Evolutionary conservation across 2,797 vertebrate species (phyloP).

Genomic region (Pelobates cultripes): DNA sequence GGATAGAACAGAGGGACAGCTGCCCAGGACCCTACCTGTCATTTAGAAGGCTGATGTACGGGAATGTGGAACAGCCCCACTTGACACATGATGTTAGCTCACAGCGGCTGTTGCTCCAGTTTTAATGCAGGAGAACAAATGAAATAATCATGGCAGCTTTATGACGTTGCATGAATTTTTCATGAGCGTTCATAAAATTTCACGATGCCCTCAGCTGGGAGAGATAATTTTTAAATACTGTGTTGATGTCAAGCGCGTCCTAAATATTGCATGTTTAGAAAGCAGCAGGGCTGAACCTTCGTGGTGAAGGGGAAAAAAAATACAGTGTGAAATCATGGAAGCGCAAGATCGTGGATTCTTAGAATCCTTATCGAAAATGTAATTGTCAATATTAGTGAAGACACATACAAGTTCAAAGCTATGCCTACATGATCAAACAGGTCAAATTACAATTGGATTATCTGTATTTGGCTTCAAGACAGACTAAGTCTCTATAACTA

Average conservation of each 20-base stretch:
- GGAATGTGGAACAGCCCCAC: constrained; percentile 42
- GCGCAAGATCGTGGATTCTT: background rate
- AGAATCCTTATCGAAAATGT: background rate
- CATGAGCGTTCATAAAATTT: constrained; percentile 56
- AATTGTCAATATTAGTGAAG: too few species aligned
- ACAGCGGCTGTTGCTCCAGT: constrained; percentile 55
- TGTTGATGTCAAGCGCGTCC: constrained; percentile 56
- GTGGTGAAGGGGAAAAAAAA: constrained; percentile 6
- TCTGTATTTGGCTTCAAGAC: too few species aligned
- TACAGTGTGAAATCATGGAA: constrained; percentile 1
- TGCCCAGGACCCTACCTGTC: constrained; percentile 32
- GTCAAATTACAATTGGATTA: too few species aligned
- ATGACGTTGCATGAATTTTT: constrained; percentile 56
- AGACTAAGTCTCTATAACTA: too few species aligned
- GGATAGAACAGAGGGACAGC: constrained; percentile 26
- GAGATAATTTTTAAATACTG: constrained; percentile 57
- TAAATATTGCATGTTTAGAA: constrained; percentile 58
- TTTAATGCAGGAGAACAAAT: constrained; percentile 56
- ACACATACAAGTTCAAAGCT: too few species aligned
- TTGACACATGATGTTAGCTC: constrained; percentile 53
- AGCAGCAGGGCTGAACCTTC: constrained; percentile 48
- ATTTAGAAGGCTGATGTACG: constrained; percentile 23
- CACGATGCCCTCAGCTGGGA: constrained; percentile 56
- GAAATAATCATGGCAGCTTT: constrained; percentile 57
- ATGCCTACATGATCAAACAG: too few species aligned